Evolutionary conservation across 2,797 vertebrate species (phyloP).

Genomic region (Limnodromus scolopaceus): DNA sequence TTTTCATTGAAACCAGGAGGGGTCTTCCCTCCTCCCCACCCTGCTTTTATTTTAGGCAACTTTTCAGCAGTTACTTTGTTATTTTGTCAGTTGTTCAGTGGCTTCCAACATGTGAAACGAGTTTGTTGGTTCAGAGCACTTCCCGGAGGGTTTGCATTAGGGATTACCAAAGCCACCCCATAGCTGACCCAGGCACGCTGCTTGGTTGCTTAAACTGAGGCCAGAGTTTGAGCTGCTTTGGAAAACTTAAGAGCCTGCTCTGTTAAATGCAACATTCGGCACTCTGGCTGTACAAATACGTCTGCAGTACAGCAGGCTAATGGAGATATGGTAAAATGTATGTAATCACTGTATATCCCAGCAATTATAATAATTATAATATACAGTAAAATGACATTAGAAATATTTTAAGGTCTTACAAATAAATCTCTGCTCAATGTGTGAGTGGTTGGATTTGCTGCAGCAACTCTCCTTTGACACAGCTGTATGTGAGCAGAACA

Average conservation of each 20-base stretch:
- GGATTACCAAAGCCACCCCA: neutral
- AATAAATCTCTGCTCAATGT: neutral
- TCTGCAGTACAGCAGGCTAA: neutral
- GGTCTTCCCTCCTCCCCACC: neutral
- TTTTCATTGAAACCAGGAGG: constrained; percentile 23
- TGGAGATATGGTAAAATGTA: neutral
- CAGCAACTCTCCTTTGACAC: neutral
- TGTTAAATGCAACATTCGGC: neutral
- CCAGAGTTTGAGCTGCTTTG: neutral
- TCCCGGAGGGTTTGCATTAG: neutral
- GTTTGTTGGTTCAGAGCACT: neutral
- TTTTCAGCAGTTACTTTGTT: constrained; percentile 5
- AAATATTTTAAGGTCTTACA: neutral
- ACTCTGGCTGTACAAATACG: neutral
- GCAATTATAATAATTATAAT: neutral
- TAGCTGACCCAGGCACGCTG: neutral
- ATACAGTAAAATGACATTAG: neutral
- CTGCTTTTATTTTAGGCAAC: neutral
- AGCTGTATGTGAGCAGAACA: neutral
- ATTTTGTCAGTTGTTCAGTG: neutral
- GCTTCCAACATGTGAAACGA: neutral
- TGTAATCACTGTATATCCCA: neutral
- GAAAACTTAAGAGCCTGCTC: neutral
- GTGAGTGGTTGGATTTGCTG: neutral
- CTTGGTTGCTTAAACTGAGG: neutral